These are phyloP conservation scores for Pachycephala philippinensis DNA, from an alignment of 2,113 vertebrate genomes.

Conservation along the genomic window DNA sequence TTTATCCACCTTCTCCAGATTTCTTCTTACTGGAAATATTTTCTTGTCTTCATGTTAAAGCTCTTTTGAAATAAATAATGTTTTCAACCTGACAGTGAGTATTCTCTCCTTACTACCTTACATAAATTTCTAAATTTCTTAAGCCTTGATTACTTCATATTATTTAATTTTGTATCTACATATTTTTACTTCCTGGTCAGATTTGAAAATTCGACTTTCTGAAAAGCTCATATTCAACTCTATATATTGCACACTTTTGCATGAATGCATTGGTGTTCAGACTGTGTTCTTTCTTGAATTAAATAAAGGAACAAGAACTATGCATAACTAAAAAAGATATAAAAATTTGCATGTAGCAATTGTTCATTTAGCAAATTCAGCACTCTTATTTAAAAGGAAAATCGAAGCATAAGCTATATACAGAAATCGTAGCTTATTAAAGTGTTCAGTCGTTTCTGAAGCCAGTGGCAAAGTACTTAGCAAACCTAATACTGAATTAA, in stretches of 20 bases:
- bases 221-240: background rate
- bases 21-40: background rate
- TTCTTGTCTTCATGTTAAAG: background rate
- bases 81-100: background rate
- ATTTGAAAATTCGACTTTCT: background rate
- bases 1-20: rapidly evolving
- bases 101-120: background rate
- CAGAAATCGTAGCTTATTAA: background rate
- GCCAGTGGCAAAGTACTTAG: background rate
- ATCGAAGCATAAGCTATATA: background rate
- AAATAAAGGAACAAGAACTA: background rate
- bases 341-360: background rate
- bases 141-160: background rate
- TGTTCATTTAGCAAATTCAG: background rate
- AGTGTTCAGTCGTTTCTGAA: background rate
- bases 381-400: background rate
- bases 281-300: background rate
- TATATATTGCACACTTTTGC: background rate
- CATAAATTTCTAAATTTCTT: background rate
- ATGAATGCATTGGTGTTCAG: background rate
- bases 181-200: background rate
- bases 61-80: background rate
- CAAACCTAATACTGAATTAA: background rate
- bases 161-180: background rate
- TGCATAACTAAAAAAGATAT: background rate